These are phyloP conservation scores for Hydropotes inermis DNA, from an alignment of 2,113 vertebrate species.

Conservation along the genomic window DNA sequence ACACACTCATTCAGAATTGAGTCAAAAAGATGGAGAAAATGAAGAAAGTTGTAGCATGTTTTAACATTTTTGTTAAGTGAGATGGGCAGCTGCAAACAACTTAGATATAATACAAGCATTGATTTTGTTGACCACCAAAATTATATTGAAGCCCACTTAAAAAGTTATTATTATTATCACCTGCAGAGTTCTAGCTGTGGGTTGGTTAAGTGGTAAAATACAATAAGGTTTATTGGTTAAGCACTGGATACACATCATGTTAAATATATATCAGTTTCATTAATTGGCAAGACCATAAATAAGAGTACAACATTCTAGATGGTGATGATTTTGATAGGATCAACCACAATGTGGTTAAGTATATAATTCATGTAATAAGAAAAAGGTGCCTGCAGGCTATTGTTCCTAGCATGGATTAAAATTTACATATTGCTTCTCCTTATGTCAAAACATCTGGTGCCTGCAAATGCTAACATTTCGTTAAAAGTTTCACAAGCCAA, in stretches of 20 bases:
- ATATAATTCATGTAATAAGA: slow-evolving; percentile 84
- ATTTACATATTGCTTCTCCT: slow-evolving; percentile 87
- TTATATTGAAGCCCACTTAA: slow-evolving; percentile 45
- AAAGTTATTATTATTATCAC: slow-evolving; percentile 44
- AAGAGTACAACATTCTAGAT: slow-evolving; percentile 73
- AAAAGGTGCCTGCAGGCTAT: slow-evolving; percentile 84
- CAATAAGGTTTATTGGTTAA: slow-evolving; percentile 70
- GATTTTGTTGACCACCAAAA: slow-evolving; percentile 52
- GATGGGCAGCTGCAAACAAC: slow-evolving; percentile 46
- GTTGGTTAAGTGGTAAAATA: slow-evolving; percentile 54
- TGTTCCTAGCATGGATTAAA: slow-evolving; percentile 84
- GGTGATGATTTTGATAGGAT: slow-evolving; percentile 80
- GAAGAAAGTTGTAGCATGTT: slow-evolving; percentile 7
- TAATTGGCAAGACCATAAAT: slow-evolving; percentile 79
- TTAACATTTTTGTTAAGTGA: slow-evolving; percentile 58
- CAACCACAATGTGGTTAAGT: slow-evolving; percentile 79
- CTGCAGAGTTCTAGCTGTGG: slow-evolving; percentile 56
- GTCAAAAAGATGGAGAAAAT: slow-evolving; percentile 51
- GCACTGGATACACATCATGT: slow-evolving; percentile 71
- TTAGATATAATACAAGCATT: slow-evolving; percentile 51
- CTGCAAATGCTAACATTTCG: slow-evolving; percentile 82
- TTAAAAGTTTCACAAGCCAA: slow-evolving; percentile 81
- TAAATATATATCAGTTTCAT: slow-evolving; percentile 77
- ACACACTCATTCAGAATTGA: slow-evolving; percentile 23
- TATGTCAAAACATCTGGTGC: slow-evolving; percentile 88